phyloP scores from a whole-genome alignment of 2,113 vertebrate species.

The Genyomyrus donnyi region DNA sequence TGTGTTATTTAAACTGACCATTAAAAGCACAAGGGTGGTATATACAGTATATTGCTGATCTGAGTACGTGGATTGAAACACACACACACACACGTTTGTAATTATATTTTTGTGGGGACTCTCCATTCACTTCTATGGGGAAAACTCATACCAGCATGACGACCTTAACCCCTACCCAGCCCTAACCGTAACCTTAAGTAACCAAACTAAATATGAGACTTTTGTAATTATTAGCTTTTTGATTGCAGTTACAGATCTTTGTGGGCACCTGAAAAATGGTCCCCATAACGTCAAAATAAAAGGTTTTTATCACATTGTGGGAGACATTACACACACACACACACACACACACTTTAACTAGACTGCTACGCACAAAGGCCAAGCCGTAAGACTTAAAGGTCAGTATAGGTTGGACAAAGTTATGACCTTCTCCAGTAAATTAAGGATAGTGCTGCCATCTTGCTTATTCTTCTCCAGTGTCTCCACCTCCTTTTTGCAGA shows the following conservation, averaged over 20 bases:
- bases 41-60: neutral
- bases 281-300: too few relatives aligned
- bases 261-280: too few relatives aligned
- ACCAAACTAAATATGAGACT: too few relatives aligned
- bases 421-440: constrained; percentile 70
- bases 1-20: neutral
- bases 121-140: too few relatives aligned
- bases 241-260: too few relatives aligned
- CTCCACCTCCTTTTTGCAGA: constrained; percentile 65
- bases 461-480: constrained; percentile 51
- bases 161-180: too few relatives aligned
- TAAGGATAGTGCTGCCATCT: constrained; percentile 61
- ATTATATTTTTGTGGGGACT: too few relatives aligned
- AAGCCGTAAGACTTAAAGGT: neutral
- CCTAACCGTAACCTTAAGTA: too few relatives aligned
- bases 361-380: neutral
- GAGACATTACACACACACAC: neutral
- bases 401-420: neutral
- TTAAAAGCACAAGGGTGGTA: neutral
- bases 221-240: too few relatives aligned
- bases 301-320: too few relatives aligned
- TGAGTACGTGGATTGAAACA: neutral
- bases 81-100: neutral
- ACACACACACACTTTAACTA: neutral
- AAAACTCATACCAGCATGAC: too few relatives aligned